Percentiles rank a stretch among this genome's conserved stretches.
Evolutionary conservation across 2,113 vertebrate genomes (phyloP).

Genomic region (Nothoprocta perdicaria): DNA sequence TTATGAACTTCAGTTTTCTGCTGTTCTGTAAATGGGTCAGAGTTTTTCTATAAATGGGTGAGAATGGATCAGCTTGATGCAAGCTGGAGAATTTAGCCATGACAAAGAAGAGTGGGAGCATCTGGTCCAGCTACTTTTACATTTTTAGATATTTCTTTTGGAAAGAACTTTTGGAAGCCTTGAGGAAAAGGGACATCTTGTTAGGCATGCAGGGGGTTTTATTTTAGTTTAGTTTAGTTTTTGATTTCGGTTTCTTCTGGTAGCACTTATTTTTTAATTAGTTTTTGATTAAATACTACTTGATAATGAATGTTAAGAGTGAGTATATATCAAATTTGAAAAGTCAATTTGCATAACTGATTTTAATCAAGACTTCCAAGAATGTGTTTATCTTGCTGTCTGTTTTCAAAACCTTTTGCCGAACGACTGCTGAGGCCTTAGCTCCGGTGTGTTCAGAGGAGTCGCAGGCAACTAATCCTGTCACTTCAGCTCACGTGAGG

Average conservation of each 20-base stretch:
- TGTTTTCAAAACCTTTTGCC: not conserved
- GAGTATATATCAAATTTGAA: not conserved
- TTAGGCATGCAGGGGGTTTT: not conserved
- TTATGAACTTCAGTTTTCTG: not conserved
- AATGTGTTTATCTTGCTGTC: not conserved
- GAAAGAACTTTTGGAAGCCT: not conserved
- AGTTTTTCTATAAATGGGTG: no score
- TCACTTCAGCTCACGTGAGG: constrained; percentile 5
- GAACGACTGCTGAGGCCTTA: not conserved
- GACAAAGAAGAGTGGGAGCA: constrained; percentile 2
- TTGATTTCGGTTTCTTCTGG: not conserved
- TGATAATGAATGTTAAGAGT: not conserved
- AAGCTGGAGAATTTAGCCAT: not conserved
- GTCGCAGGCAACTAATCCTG: constrained; percentile 14
- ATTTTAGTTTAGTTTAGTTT: not conserved
- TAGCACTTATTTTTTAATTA: not conserved
- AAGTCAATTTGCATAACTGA: not conserved
- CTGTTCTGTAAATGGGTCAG: not conserved
- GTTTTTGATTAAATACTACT: constrained; percentile 19
- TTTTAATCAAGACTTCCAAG: constrained; percentile 25
- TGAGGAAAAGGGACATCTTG: not conserved
- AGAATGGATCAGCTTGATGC: not conserved
- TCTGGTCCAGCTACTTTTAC: constrained; percentile 18
- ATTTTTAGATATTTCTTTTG: constrained; percentile 51
- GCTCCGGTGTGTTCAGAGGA: not conserved